Percentiles rank a stretch among this genome's conserved stretches.
These are phyloP conservation scores for Labrus mixtus DNA, from an alignment of 2,113 vertebrate genomes.

Conservation along the genomic window DNA sequence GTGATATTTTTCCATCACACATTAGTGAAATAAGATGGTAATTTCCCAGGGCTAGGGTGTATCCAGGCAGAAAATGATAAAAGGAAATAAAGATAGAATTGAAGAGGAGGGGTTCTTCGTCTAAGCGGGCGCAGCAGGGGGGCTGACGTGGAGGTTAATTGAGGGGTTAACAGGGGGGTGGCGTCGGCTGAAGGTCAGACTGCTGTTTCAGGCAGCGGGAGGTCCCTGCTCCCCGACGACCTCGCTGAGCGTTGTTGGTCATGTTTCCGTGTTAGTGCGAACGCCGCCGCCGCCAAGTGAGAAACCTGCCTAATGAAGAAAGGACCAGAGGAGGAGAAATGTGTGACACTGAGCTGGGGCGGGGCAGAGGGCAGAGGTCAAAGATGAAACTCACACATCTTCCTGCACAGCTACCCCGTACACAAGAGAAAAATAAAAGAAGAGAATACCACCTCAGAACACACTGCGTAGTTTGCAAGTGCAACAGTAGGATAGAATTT, in stretches of 20 bases:
- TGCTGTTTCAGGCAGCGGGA: slow-evolving; percentile 64
- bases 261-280: slow-evolving; percentile 50
- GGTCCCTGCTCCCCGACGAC: slow-evolving; percentile 58
- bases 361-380: slow-evolving; percentile 1
- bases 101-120: slow-evolving; percentile 32
- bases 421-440: neutral
- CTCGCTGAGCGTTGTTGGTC: slow-evolving; percentile 45
- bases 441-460: neutral
- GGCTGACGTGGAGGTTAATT: slow-evolving; percentile 76
- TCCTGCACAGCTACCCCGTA: neutral
- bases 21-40: slow-evolving; percentile 84
- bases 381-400: slow-evolving; percentile 4
- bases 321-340: slow-evolving; percentile 7
- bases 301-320: slow-evolving; percentile 17
- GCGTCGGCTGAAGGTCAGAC: slow-evolving; percentile 79
- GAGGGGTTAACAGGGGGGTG: slow-evolving; percentile 78
- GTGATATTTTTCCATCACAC: slow-evolving; percentile 74
- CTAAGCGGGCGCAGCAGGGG: slow-evolving; percentile 57
- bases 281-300: slow-evolving; percentile 40
- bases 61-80: slow-evolving; percentile 80
- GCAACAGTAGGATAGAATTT: too few relatives aligned
- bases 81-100: slow-evolving; percentile 67
- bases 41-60: slow-evolving; percentile 73
- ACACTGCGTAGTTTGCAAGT: too few relatives aligned
- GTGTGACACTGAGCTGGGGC: neutral